Evolutionary conservation across 2,797 vertebrate species (phyloP).

Genomic region (Percopsis omiscomaycus): DNA sequence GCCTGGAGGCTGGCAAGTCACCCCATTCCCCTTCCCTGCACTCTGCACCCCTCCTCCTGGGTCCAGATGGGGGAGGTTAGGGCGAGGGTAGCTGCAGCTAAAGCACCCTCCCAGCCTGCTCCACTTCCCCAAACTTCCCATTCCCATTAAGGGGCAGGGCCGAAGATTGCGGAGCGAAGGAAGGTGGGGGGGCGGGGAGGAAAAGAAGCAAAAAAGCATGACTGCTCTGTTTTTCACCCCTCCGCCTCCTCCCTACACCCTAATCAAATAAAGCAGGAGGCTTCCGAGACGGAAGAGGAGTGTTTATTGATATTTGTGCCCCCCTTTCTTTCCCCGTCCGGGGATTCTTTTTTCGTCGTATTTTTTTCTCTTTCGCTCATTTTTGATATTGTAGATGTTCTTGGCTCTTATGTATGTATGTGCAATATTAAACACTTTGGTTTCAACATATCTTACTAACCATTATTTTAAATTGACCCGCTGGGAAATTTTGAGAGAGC

Average conservation of each 20-base stretch:
- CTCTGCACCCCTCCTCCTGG: constrained; percentile 32
- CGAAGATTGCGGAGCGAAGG: constrained; percentile 83
- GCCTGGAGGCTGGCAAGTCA: constrained; percentile 98
- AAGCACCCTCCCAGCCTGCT: constrained; percentile 26
- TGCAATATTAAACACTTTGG: too few relatives aligned
- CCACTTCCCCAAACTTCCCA: constrained; percentile 90
- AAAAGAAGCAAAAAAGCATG: constrained; percentile 97
- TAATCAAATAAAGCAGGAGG: constrained; percentile 99
- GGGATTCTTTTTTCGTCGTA: constrained; percentile 71
- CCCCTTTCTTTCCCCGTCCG: constrained; percentile 27
- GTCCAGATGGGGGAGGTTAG: constrained; percentile 99
- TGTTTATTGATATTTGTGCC: constrained; percentile 92
- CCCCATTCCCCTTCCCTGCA: constrained; percentile 58
- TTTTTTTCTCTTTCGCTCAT: constrained; percentile 5
- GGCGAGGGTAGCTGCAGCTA: constrained; percentile 89
- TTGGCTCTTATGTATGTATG: constrained; percentile 17
- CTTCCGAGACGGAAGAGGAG: constrained; percentile 95
- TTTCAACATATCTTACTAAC: constrained; percentile 23
- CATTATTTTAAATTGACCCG: constrained; percentile 63
- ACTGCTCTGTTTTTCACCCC: constrained; percentile 91
- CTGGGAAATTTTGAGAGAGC: constrained; percentile 63
- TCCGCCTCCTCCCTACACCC: constrained; percentile 72
- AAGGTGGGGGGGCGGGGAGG: constrained; percentile 81
- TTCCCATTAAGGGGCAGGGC: constrained; percentile 91
- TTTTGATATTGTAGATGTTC: constrained; percentile 51